A percentile compares a stretch with the other conserved stretches of the same genome.
These are phyloP conservation scores for Bombus polaris DNA, from an alignment of 1,140 invertebrate species.

Conservation along the genomic window DNA sequence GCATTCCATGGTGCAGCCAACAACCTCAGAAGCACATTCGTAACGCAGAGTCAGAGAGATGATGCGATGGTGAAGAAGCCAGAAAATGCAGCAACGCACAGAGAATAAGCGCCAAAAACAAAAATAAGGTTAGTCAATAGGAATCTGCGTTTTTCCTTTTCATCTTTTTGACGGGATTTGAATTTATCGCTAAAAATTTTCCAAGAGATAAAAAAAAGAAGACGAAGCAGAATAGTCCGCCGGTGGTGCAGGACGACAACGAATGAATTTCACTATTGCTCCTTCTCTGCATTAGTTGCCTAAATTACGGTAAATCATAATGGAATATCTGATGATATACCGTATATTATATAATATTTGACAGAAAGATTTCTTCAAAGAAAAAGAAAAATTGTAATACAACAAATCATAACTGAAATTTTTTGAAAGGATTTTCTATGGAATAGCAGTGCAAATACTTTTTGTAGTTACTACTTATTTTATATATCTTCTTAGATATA, in stretches of 20 bases:
- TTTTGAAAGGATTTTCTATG: no score
- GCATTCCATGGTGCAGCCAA: slow-evolving; percentile 74
- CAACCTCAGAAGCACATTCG: slow-evolving; percentile 66
- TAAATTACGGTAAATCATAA: no score
- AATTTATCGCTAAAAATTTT: background rate
- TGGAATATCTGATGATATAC: no score
- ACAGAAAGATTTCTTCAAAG: no score
- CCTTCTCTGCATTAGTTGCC: no score
- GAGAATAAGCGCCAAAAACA: background rate
- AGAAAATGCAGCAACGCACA: background rate
- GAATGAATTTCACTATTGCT: background rate
- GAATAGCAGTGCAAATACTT: no score
- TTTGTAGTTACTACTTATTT: no score
- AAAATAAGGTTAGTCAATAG: background rate
- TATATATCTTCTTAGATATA: no score
- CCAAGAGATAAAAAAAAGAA: background rate
- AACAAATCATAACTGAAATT: no score
- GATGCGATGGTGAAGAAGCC: background rate
- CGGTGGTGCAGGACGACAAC: background rate
- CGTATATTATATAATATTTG: no score
- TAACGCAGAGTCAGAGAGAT: background rate
- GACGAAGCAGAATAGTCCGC: background rate
- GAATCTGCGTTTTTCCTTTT: no score
- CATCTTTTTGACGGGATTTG: background rate
- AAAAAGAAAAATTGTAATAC: no score